Evolutionary conservation across 2,113 vertebrate species (phyloP).

Genomic region (Ibidorhyncha struthersii): DNA sequence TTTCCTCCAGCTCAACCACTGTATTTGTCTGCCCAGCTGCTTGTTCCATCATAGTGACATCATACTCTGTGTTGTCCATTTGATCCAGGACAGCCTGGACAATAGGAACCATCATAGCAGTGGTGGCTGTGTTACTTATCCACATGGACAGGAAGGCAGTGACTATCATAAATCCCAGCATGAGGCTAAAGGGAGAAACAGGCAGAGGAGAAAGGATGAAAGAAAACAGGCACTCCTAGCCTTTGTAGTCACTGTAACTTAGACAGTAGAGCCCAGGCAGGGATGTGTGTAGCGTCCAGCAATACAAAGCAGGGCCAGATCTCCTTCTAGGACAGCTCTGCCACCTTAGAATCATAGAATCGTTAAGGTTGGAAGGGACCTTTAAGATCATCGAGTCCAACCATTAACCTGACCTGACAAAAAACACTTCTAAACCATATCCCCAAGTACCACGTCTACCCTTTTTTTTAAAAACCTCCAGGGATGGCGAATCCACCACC

Average conservation of each 20-base stretch:
- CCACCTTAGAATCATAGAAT: too few species aligned
- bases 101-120: conserved; percentile 97
- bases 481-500: too few species aligned
- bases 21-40: neutral
- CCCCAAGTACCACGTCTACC: too few species aligned
- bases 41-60: conserved; percentile 31
- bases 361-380: too few species aligned
- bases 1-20: conserved; percentile 57
- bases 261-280: neutral
- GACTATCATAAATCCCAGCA: conserved; percentile 94
- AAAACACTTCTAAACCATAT: too few species aligned
- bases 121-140: conserved; percentile 98
- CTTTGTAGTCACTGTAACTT: neutral
- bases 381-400: too few species aligned
- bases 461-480: too few species aligned
- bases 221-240: neutral
- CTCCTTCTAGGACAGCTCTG: neutral
- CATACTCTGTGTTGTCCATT: conserved; percentile 73
- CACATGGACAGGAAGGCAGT: conserved; percentile 98
- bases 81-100: conserved; percentile 91
- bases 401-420: too few species aligned
- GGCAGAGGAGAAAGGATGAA: neutral
- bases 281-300: neutral
- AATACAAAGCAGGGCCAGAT: neutral
- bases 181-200: conserved; percentile 78